Percentiles rank a stretch among this genome's conserved stretches.
phyloP scores from a whole-genome alignment of 1,140 invertebrate species.

The Nephotettix cincticeps region DNA sequence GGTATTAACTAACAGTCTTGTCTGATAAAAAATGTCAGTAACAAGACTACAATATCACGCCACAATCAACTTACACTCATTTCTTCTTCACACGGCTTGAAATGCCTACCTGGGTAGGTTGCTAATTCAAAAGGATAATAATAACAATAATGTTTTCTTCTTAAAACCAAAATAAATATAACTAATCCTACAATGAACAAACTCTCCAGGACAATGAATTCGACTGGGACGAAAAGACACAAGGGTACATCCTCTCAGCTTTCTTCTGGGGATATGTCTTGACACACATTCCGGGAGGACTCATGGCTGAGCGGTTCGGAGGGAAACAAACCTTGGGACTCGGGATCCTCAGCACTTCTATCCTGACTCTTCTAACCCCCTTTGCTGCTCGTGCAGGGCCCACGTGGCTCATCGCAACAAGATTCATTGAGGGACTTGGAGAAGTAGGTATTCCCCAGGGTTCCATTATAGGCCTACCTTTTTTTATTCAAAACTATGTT shows the following conservation, averaged over 20 bases:
- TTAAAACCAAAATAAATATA: too few relatives aligned
- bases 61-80: too few relatives aligned
- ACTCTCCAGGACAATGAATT: constrained; percentile 49
- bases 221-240: constrained; percentile 62
- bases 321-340: constrained; percentile 54
- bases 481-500: too few relatives aligned
- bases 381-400: constrained; percentile 43
- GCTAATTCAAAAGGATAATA: too few relatives aligned
- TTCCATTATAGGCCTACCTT: too few relatives aligned
- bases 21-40: too few relatives aligned
- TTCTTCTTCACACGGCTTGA: too few relatives aligned
- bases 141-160: too few relatives aligned
- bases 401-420: constrained; percentile 49
- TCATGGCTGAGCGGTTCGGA: constrained; percentile 57
- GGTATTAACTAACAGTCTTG: too few relatives aligned
- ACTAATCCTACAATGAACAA: too few relatives aligned
- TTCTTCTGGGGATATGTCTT: constrained; percentile 64
- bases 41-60: too few relatives aligned
- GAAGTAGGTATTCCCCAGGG: constrained; percentile 48
- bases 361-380: constrained; percentile 50
- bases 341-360: constrained; percentile 51
- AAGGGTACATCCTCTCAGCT: constrained; percentile 57
- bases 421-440: constrained; percentile 57
- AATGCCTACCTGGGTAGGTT: too few relatives aligned
- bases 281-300: constrained; percentile 61